Base-by-base conservation (phyloP, 2,113 vertebrate species). In the Neoarius graeffei region DNA sequence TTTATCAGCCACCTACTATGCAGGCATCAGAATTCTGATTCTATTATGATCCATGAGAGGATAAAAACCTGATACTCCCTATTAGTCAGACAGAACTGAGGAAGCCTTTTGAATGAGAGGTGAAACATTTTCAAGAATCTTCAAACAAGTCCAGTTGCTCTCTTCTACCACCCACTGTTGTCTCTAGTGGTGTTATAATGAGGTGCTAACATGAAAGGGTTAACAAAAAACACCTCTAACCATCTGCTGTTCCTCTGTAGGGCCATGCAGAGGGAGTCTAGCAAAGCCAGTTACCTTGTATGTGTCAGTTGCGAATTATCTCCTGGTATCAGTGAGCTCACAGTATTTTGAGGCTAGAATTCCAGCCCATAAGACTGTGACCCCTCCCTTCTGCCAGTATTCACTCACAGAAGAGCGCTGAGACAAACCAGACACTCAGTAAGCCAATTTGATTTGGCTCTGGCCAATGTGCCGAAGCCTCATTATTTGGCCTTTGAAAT, bases 401-500 rank as follows among this genome's bases (percentile, higher is more conserved):
- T 76, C 84, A 90, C 60, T 89, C 74, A 88, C 30, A 30, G 42
- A n/a, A 6, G 23, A 91, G 80, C 23, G 66, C 83, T 69, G 86
- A 82, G 73, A 82, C 59, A 85, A 90, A 80, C 81, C 83, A 57
- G 73, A 81, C 83, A 85, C 80, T 88, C 81, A 60, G 86, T 30
- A 76, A 91, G 85, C 64, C 77, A 59, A 59, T 91, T 90, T 92
- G 91, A 92, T 92, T 90, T 79, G 6, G 91, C 91, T 87, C 90
- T 91, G 88, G 89, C 67, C 85, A 86, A 87, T 88, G 86, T 81
- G 89, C 89, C 89, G 88, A 79, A 87, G 85, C 85, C 88, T 91
- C 89, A 90, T 90, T 91, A 91, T 88, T 90, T 88, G 88, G 91
- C 87, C 87, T 91, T 88, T 90, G 85, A 91, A 92, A 92, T 84